Evolutionary conservation across 1,140 invertebrate genomes (phyloP).

Genomic region (Babylonia areolata): DNA sequence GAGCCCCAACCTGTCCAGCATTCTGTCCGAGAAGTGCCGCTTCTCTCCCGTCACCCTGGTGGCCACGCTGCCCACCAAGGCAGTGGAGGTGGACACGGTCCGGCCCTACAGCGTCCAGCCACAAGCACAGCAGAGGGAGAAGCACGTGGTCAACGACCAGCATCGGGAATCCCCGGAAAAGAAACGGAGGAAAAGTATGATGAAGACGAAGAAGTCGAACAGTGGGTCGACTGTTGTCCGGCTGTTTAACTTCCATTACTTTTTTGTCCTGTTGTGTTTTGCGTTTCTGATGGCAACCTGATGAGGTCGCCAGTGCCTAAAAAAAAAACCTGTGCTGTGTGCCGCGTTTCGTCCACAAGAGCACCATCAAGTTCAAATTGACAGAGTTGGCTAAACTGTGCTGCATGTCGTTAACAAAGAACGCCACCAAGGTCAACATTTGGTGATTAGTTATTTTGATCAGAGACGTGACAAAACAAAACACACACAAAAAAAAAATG

Average conservation of each 20-base stretch:
- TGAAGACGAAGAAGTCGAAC: background rate
- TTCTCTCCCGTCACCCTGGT: background rate
- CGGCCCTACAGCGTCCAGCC: slow-evolving; percentile 3
- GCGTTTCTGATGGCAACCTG: background rate
- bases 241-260: background rate
- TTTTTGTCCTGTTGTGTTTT: background rate
- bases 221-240: background rate
- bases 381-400: no score
- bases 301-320: background rate
- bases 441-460: no score
- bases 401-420: no score
- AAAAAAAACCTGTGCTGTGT: background rate
- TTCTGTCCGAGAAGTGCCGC: slow-evolving; percentile 9
- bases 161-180: background rate
- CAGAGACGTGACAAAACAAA: no score
- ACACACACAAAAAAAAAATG: no score
- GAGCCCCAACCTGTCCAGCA: slow-evolving; percentile 15
- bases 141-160: background rate
- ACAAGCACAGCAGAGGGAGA: background rate
- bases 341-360: background rate
- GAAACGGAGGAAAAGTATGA: background rate
- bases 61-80: background rate
- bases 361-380: background rate
- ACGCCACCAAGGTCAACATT: no score
- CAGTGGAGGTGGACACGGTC: background rate